A percentile compares a stretch with the other conserved stretches of the same genome.
Evolutionary conservation across 2,888 invertebrate genomes (phyloP).

Genomic region (Ennomos erosarius): DNA sequence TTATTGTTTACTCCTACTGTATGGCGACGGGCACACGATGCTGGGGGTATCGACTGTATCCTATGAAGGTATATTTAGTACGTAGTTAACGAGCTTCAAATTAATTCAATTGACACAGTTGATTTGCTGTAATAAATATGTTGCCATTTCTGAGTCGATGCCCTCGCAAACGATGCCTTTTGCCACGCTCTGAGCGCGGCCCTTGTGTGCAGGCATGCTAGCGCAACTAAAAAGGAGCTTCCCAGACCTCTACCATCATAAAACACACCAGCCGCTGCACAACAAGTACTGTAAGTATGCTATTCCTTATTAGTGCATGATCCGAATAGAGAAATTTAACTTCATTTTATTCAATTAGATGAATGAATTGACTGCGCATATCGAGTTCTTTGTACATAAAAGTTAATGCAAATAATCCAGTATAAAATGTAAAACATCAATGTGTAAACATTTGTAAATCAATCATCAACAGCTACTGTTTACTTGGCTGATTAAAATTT

Average conservation of each 20-base stretch:
- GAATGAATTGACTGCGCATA: background rate
- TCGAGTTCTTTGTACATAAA: conserved; percentile 9
- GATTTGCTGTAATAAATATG: background rate
- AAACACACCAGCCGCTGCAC: conserved; percentile 91
- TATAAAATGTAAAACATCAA: background rate
- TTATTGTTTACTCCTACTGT: conserved; percentile 67
- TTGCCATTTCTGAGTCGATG: conserved; percentile 7
- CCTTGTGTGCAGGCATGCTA: conserved; percentile 92
- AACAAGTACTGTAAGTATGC: conserved; percentile 88
- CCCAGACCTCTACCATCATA: conserved; percentile 92
- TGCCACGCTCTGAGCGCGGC: conserved; percentile 82
- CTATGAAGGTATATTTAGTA: background rate
- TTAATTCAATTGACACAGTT: background rate
- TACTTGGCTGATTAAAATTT: background rate
- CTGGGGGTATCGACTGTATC: conserved; percentile 32
- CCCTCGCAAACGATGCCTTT: conserved; percentile 57
- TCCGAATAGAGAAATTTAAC: conserved; percentile 45
- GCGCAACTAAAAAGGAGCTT: conserved; percentile 95
- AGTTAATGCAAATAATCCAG: background rate
- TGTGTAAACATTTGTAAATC: background rate
- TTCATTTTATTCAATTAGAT: conserved; percentile 18
- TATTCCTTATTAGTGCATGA: conserved; percentile 68
- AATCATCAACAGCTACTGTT: background rate
- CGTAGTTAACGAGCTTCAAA: background rate
- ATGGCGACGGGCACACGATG: conserved; percentile 62